phyloP scores from a whole-genome alignment of 2,888 invertebrate genomes.

The Eudemis profundana region DNA sequence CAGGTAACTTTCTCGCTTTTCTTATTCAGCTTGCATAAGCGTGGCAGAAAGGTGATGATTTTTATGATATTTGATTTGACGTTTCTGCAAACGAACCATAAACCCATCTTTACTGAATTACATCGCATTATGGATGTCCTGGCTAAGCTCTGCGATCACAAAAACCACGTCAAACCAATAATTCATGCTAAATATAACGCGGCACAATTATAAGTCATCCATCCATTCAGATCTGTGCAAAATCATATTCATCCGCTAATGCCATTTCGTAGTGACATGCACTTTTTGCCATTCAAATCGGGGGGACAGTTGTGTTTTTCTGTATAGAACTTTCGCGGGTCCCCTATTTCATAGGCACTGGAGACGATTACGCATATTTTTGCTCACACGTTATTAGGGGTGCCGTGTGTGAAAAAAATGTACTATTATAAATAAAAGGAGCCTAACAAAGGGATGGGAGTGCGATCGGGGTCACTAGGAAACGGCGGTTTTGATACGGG shows the following conservation, averaged over 20 bases:
- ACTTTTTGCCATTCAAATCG: constrained; percentile 85
- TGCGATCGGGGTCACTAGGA: constrained; percentile 85
- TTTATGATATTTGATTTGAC: constrained; percentile 3
- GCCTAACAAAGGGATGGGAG: constrained; percentile 82
- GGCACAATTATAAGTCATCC: constrained; percentile 84
- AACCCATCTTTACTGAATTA: constrained; percentile 21
- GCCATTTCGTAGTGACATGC: constrained; percentile 83
- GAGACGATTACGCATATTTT: constrained; percentile 82
- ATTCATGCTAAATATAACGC: constrained; percentile 83
- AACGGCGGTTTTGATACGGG: constrained; percentile 84
- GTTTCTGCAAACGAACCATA: constrained; percentile 2
- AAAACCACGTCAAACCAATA: constrained; percentile 81
- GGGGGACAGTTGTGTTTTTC: constrained; percentile 80
- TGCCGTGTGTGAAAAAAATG: constrained; percentile 83
- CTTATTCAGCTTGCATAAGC: background rate
- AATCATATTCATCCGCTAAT: constrained; percentile 83
- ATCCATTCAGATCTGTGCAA: constrained; percentile 78
- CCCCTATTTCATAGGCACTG: constrained; percentile 57
- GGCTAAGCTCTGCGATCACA: constrained; percentile 51
- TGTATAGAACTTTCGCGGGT: constrained; percentile 64
- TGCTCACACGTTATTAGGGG: constrained; percentile 82
- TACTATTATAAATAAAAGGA: constrained; percentile 84
- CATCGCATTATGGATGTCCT: constrained; percentile 25
- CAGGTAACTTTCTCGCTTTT: background rate
- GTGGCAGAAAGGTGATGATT: background rate